phyloP scores from a whole-genome alignment of 1,140 invertebrate species.

The Brachionus manjavacas region DNA sequence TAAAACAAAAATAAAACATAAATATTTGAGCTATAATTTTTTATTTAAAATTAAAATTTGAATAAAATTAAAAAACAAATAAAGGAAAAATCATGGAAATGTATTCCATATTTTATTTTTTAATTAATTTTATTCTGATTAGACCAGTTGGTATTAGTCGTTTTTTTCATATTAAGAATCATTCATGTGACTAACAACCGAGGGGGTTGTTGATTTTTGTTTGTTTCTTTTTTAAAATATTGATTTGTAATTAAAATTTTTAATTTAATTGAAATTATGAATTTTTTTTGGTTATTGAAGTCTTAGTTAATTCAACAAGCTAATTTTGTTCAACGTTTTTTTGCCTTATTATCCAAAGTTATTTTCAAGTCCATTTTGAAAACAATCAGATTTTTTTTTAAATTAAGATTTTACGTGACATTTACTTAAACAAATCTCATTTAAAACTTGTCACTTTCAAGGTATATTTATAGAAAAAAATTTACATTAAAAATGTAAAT shows the following conservation, averaged over 20 bases:
- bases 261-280: slow-evolving; percentile 7
- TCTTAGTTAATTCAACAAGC: not conserved
- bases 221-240: not conserved
- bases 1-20: not conserved
- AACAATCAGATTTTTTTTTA: not conserved
- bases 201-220: not conserved
- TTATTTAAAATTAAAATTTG: not conserved
- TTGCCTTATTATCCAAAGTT: not conserved
- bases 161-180: not conserved
- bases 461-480: not conserved
- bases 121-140: not conserved
- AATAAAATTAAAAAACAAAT: not conserved
- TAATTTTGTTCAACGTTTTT: not conserved
- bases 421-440: not conserved
- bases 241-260: slow-evolving; percentile 7
- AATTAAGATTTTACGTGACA: not conserved
- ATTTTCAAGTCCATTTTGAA: not conserved
- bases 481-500: slow-evolving; percentile 2
- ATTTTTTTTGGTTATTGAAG: not conserved
- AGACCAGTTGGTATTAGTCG: not conserved
- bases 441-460: not conserved
- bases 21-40: not conserved
- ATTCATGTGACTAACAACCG: not conserved
- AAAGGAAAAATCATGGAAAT: not conserved
- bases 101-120: not conserved